phyloP scores from a whole-genome alignment of 2,797 vertebrate species.

The Sparus aurata region DNA sequence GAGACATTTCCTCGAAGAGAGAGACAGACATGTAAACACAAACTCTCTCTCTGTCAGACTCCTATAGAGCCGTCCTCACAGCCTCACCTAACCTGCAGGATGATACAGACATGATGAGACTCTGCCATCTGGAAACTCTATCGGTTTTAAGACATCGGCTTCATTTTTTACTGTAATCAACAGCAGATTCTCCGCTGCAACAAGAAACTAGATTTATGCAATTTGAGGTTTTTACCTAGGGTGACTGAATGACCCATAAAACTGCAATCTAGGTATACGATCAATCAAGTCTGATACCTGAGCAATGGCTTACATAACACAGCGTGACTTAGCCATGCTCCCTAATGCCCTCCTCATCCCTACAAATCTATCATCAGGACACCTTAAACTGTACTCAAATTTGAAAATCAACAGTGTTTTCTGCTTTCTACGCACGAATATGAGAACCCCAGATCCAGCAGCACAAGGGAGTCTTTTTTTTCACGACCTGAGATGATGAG shows the following conservation, averaged over 20 bases:
- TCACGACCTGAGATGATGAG: slow-evolving; percentile 67
- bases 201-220: slow-evolving; percentile 65
- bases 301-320: slow-evolving; percentile 28
- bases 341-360: slow-evolving; percentile 12
- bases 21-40: slow-evolving; percentile 64
- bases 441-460: slow-evolving; percentile 68
- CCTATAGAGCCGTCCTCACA: slow-evolving; percentile 59
- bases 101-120: slow-evolving; percentile 21
- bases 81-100: slow-evolving; percentile 46
- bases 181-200: slow-evolving; percentile 74
- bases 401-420: slow-evolving; percentile 8
- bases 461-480: slow-evolving; percentile 51
- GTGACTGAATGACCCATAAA: slow-evolving; percentile 60
- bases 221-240: slow-evolving; percentile 38
- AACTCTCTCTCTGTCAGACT: slow-evolving; percentile 48
- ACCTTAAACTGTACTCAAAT: slow-evolving; percentile 16
- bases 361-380: slow-evolving; percentile 26
- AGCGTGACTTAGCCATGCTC: slow-evolving; percentile 25
- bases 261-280: slow-evolving; percentile 39
- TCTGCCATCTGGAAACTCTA: slow-evolving; percentile 79
- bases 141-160: slow-evolving; percentile 68
- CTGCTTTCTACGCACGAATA: slow-evolving; percentile 41
- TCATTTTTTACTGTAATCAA: slow-evolving; percentile 77
- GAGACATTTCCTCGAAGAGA: slow-evolving; percentile 27
- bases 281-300: slow-evolving; percentile 41